phyloP scores from a whole-genome alignment of 1,140 invertebrate genomes.

The Cydia splendana region DNA sequence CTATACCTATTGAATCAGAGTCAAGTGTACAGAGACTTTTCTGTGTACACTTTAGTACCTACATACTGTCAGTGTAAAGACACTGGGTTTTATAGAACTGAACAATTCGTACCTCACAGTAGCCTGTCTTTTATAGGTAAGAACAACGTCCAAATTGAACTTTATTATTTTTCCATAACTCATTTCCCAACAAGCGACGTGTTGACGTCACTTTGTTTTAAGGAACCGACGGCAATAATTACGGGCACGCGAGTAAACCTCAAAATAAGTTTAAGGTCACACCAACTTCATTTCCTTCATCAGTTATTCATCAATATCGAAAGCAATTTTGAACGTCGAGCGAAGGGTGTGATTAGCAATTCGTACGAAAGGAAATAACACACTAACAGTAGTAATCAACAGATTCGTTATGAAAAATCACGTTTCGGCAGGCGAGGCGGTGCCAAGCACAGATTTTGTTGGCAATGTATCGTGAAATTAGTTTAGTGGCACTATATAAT shows the following conservation, averaged over 20 bases:
- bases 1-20: no score
- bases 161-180: conserved; percentile 7
- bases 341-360: conserved; percentile 61
- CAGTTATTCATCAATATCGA: conserved; percentile 48
- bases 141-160: neutral
- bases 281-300: conserved; percentile 44
- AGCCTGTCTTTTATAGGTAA: neutral
- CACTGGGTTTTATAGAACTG: no score
- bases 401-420: conserved; percentile 67
- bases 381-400: conserved; percentile 75
- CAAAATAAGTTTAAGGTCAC: conserved; percentile 43
- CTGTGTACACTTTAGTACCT: no score
- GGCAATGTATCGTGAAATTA: conserved; percentile 80
- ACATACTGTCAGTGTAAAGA: no score
- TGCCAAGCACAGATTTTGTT: conserved; percentile 78
- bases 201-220: conserved; percentile 26
- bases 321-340: conserved; percentile 50
- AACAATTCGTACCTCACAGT: neutral
- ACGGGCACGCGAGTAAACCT: conserved; percentile 37
- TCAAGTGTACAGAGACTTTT: no score
- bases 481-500: conserved; percentile 80
- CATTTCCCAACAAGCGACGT: neutral
- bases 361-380: conserved; percentile 74
- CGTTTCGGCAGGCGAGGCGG: conserved; percentile 69
- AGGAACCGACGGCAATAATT: conserved; percentile 2